These are phyloP conservation scores for Cataglyphis livida DNA, from an alignment of 2,888 invertebrate species.

Conservation along the genomic window DNA sequence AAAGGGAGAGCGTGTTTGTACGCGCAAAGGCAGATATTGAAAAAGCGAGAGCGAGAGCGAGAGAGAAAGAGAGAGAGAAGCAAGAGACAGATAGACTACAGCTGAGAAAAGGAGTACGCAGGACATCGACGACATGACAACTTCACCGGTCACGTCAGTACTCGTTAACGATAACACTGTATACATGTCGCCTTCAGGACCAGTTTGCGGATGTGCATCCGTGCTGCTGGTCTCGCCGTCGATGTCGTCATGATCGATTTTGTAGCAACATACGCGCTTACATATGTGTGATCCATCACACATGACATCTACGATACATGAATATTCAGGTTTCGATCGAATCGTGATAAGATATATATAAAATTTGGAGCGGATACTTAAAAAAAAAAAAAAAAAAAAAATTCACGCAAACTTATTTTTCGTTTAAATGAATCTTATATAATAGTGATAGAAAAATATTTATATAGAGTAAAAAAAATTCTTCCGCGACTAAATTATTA, in stretches of 20 bases:
- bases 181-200: constrained; percentile 25
- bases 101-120: constrained; percentile 53
- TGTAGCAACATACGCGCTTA: not conserved
- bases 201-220: constrained; percentile 35
- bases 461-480: too few relatives aligned
- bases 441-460: too few relatives aligned
- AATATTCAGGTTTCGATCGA: not conserved
- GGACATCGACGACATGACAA: constrained; percentile 78
- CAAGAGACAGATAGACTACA: constrained; percentile 21
- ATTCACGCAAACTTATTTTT: not conserved
- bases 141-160: constrained; percentile 76
- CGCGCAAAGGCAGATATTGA: constrained; percentile 5
- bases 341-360: not conserved
- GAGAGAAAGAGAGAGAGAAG: not conserved
- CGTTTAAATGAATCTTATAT: not conserved
- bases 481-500: not conserved
- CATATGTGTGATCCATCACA: not conserved
- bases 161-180: constrained; percentile 79
- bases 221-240: constrained; percentile 20
- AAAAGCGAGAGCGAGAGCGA: not conserved
- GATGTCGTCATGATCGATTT: constrained; percentile 27
- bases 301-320: not conserved
- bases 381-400: not conserved
- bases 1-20: not conserved
- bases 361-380: not conserved